A percentile compares a stretch with the other conserved stretches of the same genome.
phyloP scores from a whole-genome alignment of 2,888 invertebrate species.

The Andrena praecox region DNA sequence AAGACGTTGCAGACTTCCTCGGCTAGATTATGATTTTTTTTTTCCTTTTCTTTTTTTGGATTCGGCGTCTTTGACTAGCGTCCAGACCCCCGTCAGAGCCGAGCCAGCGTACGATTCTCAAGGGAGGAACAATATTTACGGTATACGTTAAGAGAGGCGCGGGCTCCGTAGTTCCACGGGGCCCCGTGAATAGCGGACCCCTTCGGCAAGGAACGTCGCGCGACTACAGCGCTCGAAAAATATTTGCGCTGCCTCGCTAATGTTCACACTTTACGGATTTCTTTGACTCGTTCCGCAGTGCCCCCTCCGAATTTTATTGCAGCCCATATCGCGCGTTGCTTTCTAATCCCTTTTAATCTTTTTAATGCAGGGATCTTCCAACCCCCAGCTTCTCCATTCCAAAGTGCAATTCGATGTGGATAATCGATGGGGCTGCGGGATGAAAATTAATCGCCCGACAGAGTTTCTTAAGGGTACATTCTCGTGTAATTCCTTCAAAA shows the following conservation, averaged over 20 bases:
- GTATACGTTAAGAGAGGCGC: conserved; percentile 59
- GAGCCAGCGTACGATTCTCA: conserved; percentile 40
- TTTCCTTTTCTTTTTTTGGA: conserved; percentile 35
- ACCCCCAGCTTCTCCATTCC: too few relatives aligned
- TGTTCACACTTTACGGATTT: conserved; percentile 43
- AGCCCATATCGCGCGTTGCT: background rate
- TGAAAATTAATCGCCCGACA: too few relatives aligned
- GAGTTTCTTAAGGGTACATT: too few relatives aligned
- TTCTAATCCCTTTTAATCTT: conserved; percentile 1
- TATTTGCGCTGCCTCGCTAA: conserved; percentile 47
- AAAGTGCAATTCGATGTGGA: too few relatives aligned
- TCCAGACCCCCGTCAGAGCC: background rate
- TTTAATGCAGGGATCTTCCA: background rate
- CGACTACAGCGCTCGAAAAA: conserved; percentile 40
- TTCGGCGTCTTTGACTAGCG: conserved; percentile 72
- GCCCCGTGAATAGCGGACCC: conserved; percentile 29
- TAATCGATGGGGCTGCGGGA: too few relatives aligned
- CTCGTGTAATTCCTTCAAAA: too few relatives aligned
- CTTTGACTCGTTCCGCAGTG: conserved; percentile 14
- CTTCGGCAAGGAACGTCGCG: conserved; percentile 19
- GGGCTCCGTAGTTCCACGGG: conserved; percentile 8
- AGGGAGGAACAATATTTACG: conserved; percentile 68
- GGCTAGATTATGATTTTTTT: conserved; percentile 57
- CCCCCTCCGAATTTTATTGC: conserved; percentile 5
- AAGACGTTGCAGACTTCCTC: conserved; percentile 44